Conservation (phyloP, 2,888 invertebrate species). For the Gymnoscelis rufifasciata region DNA sequence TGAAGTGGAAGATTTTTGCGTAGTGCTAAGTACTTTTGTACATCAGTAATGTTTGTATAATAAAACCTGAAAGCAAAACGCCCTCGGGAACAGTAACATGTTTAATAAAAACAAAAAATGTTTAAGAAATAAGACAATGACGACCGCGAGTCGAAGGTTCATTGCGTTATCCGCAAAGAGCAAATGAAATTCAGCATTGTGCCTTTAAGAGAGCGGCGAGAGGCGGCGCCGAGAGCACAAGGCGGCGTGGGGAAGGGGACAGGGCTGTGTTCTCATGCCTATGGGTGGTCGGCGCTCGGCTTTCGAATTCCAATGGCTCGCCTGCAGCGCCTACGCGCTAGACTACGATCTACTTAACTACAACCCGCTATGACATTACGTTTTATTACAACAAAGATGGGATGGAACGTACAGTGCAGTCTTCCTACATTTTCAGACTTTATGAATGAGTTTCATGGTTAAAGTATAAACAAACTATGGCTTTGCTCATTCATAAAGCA, state of each 20-base stretch:
- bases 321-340: conserved; percentile 73
- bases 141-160: conserved; percentile 38
- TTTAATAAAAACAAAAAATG: conserved; percentile 21
- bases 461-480: conserved; percentile 50
- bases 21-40: too few species aligned
- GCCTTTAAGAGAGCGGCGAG: conserved; percentile 64
- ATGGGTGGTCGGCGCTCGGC: conserved; percentile 77
- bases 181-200: conserved; percentile 76
- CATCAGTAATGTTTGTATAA: too few species aligned
- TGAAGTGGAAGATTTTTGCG: too few species aligned
- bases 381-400: conserved; percentile 22
- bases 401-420: neutral
- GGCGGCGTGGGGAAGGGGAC: conserved; percentile 73
- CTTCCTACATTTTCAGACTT: conserved; percentile 1
- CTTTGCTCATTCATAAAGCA: conserved; percentile 62
- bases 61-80: conserved; percentile 3
- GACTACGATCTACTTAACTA: conserved; percentile 49
- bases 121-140: conserved; percentile 29
- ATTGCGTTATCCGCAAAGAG: conserved; percentile 54
- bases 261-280: conserved; percentile 74
- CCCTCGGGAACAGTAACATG: conserved; percentile 6
- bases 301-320: conserved; percentile 77
- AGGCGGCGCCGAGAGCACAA: conserved; percentile 64
- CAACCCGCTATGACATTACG: conserved; percentile 28
- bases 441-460: conserved; percentile 56